phyloP scores from a whole-genome alignment of 2,113 vertebrate genomes.

The Tupaia chinensis region DNA sequence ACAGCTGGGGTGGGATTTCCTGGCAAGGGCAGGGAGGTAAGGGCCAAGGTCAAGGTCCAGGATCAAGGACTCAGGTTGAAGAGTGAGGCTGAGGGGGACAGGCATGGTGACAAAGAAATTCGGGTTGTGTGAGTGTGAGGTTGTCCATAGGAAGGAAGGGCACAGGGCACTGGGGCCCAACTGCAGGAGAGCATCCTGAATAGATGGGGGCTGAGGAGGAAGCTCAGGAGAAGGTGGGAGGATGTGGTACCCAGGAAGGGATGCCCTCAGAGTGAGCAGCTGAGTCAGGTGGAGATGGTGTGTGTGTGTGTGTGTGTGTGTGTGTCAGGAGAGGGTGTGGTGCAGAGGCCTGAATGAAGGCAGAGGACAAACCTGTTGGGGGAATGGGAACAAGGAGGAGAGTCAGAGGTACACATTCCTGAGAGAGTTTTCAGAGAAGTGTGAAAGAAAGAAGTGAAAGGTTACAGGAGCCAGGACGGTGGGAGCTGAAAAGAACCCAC shows the following conservation, averaged over 20 bases:
- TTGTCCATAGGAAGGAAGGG: too few relatives aligned
- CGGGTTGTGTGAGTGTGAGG: not conserved
- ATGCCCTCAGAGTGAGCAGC: not conserved
- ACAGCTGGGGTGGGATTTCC: not conserved
- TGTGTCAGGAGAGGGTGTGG: not conserved
- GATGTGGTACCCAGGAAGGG: too few relatives aligned
- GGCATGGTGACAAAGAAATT: not conserved
- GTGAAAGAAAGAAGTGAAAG: not conserved
- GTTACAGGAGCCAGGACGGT: not conserved
- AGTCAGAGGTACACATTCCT: too few relatives aligned
- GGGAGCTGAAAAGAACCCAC: too few relatives aligned
- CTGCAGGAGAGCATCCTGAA: not conserved
- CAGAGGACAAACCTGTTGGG: not conserved
- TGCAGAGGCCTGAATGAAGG: fast-evolving
- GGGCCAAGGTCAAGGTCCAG: fast-evolving
- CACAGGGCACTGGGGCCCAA: fast-evolving
- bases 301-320: too few relatives aligned
- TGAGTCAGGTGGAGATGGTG: not conserved
- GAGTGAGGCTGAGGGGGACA: not conserved
- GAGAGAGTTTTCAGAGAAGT: not conserved
- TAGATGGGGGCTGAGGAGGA: too few relatives aligned
- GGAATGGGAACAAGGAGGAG: not conserved
- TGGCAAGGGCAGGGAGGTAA: not conserved
- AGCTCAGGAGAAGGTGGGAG: too few relatives aligned
- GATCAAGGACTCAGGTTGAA: not conserved